phyloP scores from a whole-genome alignment of 2,113 vertebrate species.

The Brienomyrus longianalis region DNA sequence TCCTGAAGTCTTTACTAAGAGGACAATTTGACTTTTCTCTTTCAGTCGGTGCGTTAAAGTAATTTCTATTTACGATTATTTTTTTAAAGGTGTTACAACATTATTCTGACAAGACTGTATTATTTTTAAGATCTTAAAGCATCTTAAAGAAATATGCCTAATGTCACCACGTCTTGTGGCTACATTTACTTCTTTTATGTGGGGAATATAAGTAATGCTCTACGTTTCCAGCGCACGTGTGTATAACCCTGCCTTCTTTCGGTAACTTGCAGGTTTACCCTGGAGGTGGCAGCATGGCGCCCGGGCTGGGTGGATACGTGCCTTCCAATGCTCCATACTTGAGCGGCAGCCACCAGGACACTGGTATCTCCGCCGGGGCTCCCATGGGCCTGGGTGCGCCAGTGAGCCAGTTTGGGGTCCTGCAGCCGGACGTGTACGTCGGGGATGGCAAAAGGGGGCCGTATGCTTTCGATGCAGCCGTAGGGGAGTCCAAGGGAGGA shows the following conservation, averaged over 20 bases:
- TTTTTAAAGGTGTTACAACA: not conserved
- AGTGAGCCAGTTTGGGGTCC: conserved; percentile 1
- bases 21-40: not conserved
- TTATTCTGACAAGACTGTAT: not conserved
- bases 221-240: not conserved
- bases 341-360: conserved; percentile 13
- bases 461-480: conserved; percentile 23
- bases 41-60: not conserved
- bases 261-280: conserved; percentile 24
- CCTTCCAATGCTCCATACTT: conserved; percentile 21
- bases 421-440: not conserved
- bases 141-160: not conserved
- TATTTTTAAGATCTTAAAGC: not conserved
- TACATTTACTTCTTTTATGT: not conserved
- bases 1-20: not conserved
- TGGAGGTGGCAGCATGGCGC: conserved; percentile 23
- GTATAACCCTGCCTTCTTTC: not conserved
- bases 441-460: conserved; percentile 3
- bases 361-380: not conserved
- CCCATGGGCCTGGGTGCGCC: conserved; percentile 7
- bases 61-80: not conserved
- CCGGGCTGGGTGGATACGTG: conserved; percentile 22
- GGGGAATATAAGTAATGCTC: not conserved
- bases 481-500: conserved; percentile 23
- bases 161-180: not conserved